A percentile compares a stretch with the other conserved stretches of the same genome.
Conservation (phyloP, 2,113 vertebrate genomes). For the Hemibates koningsi region DNA sequence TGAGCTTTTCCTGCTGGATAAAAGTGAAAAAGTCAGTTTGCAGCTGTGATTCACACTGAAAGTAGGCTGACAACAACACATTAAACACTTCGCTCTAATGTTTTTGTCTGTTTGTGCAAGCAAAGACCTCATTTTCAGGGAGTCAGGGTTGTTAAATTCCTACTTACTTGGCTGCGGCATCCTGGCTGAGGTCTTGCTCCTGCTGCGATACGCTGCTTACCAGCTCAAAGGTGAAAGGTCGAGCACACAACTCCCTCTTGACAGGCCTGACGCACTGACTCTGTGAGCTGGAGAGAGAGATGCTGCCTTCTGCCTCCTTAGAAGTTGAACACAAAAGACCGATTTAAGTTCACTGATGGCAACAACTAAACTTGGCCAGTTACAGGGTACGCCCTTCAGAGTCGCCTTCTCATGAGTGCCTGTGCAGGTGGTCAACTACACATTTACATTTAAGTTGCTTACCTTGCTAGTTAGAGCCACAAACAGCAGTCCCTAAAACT, state of each 20-base stretch:
- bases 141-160: neutral
- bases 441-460: neutral
- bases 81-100: neutral
- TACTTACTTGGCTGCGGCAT: slow-evolving; percentile 56
- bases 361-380: neutral
- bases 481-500: neutral
- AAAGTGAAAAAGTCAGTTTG: neutral
- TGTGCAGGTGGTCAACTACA: neutral
- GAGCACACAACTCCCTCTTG: slow-evolving; percentile 71
- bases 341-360: neutral
- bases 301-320: slow-evolving; percentile 68
- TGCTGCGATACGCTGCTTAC: slow-evolving; percentile 41
- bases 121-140: neutral
- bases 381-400: neutral
- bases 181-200: slow-evolving; percentile 35
- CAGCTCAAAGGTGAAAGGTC: slow-evolving; percentile 77
- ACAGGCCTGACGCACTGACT: slow-evolving; percentile 61
- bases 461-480: neutral
- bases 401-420: neutral
- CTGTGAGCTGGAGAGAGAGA: slow-evolving; percentile 59
- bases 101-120: neutral
- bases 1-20: neutral
- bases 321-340: neutral
- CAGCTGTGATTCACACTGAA: neutral
- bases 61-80: neutral